Evolutionary conservation across 2,113 vertebrate species (phyloP), one percentile per base, ranked within the genome.

Genomic region (Embiotoca jacksoni): DNA sequence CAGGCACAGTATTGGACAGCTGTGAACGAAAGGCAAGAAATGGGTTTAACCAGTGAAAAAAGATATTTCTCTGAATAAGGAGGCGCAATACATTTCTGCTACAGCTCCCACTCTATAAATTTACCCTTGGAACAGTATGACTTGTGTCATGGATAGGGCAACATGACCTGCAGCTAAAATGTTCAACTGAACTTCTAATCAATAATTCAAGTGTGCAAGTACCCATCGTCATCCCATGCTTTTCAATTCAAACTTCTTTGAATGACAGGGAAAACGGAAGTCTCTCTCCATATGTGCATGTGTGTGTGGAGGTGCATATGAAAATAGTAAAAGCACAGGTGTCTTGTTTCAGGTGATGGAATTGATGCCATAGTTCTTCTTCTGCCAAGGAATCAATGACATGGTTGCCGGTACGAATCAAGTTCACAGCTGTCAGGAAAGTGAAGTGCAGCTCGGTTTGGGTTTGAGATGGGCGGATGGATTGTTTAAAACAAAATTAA

Each of bases 371-470:
- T 81, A 86, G 72, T 70, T 83, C 79, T 84, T 72, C 84, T 75
- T 88, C 87, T 82, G 83, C 81, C 36, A 36, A 85, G 77, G 90
- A 94, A 92, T 89, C 92, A 92, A 94, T 94, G 94, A 92, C 93
- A 94, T 82, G 93, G 91, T 84, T 95, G 93, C 90, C 91, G 90
- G 78, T 81, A 87, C 73, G 59, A 89, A 94, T 94, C 90, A 94
- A 75, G 78, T 85, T 93, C 92, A 92, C 74, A 74, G 80, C 85
- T 85, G 88, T 91, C 91, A 83, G 72, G 69, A 72, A 80, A 63
- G 66, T 77, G 83, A 80, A 80, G 69, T 58, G 44, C 33, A 64
- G 84, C 66, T 78, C 6, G 9, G 62, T 64, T 84, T 58, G n/a
- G 71, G 84, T 61, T 75, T 74, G 66, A 85, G 78, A 80, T 10